phyloP scores from a whole-genome alignment of 23 tunicate species.

The Phallusia fumigata region DNA sequence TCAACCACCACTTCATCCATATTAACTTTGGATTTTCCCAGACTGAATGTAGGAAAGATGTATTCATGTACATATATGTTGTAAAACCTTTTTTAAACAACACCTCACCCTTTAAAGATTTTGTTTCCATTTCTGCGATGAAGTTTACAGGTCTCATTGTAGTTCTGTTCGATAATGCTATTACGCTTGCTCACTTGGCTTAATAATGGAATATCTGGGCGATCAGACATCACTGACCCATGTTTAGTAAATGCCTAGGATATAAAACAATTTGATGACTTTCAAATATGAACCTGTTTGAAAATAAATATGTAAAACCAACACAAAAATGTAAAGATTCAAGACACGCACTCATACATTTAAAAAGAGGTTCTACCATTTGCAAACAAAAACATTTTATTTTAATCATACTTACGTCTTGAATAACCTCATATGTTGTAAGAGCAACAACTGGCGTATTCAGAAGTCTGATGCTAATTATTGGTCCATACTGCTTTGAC shows the following conservation, averaged over 20 bases:
- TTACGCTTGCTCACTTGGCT: not conserved
- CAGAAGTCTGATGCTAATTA: not conserved
- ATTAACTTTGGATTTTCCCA: not conserved
- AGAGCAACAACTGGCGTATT: not conserved
- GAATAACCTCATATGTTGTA: not conserved
- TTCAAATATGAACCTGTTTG: too few species aligned
- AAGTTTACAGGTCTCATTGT: not conserved
- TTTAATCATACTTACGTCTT: not conserved
- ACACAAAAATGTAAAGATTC: too few species aligned
- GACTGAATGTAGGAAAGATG: not conserved
- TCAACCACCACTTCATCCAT: not conserved
- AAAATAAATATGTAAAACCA: too few species aligned
- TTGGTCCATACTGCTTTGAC: conserved; percentile 3
- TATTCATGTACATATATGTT: not conserved
- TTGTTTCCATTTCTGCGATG: not conserved
- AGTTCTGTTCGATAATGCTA: not conserved
- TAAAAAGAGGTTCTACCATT: too few species aligned
- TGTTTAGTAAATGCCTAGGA: not conserved
- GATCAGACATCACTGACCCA: not conserved
- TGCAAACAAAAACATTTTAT: too few species aligned
- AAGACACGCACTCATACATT: too few species aligned
- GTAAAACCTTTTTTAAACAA: not conserved
- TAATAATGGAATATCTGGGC: not conserved
- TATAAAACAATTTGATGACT: too few species aligned
- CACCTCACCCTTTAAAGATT: not conserved